Conservation (phyloP, 1,140 invertebrate genomes). For the Dendrolimus punctatus region DNA sequence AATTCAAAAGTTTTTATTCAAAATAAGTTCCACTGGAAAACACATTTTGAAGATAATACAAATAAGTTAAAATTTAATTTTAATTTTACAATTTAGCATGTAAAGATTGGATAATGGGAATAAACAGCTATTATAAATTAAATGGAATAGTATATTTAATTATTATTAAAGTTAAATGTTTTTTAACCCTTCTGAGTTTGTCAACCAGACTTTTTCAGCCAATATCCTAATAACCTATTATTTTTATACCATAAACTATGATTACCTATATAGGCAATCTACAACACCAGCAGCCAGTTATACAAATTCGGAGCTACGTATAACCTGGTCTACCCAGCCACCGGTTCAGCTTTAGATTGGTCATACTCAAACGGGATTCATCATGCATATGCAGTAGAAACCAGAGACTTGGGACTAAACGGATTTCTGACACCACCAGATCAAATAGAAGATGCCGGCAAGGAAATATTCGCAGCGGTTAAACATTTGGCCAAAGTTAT, state of each 20-base stretch:
- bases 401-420: conserved; percentile 9
- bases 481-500: conserved; percentile 11
- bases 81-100: too few species aligned
- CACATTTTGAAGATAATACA: too few species aligned
- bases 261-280: conserved; percentile 14
- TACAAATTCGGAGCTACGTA: conserved; percentile 15
- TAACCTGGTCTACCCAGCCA: conserved; percentile 18
- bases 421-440: conserved; percentile 17
- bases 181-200: too few species aligned
- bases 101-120: too few species aligned
- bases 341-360: conserved; percentile 19
- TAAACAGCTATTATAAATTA: too few species aligned
- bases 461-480: conserved; percentile 16
- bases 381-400: conserved; percentile 14
- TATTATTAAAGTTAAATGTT: too few species aligned
- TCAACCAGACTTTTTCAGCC: too few species aligned
- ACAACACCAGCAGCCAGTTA: conserved; percentile 2
- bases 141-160: too few species aligned
- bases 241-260: not conserved
- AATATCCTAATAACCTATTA: not conserved
- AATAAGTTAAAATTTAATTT: too few species aligned
- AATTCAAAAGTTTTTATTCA: too few species aligned
- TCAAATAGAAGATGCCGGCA: conserved; percentile 15
- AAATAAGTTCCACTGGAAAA: too few species aligned
- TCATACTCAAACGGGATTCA: conserved; percentile 9